These are phyloP conservation scores for Sabatieria punctata DNA, from an alignment of 2,888 invertebrate species.

Conservation along the genomic window DNA sequence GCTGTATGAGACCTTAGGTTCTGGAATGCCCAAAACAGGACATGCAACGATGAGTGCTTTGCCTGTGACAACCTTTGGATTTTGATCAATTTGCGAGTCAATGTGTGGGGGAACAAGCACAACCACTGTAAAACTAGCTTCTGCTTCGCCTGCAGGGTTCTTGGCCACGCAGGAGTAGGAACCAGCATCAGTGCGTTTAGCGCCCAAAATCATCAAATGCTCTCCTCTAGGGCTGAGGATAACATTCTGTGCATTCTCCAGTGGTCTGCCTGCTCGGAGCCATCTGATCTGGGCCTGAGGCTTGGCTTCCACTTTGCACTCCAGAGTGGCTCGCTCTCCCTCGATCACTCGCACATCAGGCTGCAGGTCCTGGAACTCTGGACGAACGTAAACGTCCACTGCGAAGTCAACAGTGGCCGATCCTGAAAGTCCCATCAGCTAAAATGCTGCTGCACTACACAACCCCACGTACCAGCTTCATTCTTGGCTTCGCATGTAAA, in stretches of 20 bases:
- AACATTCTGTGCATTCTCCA: conserved; percentile 15
- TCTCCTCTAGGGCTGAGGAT: conserved; percentile 28
- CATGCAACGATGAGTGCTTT: conserved; percentile 41
- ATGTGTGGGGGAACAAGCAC: conserved; percentile 32
- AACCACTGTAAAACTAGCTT: conserved; percentile 39
- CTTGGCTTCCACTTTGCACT: conserved; percentile 31
- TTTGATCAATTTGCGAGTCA: conserved; percentile 26
- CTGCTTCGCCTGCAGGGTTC: conserved; percentile 46
- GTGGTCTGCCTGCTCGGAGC: conserved; percentile 38
- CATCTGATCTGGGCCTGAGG: conserved; percentile 28
- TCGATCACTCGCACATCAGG: conserved; percentile 20
- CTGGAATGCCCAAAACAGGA: conserved; percentile 39
- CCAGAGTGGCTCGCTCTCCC: conserved; percentile 23
- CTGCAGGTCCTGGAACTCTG: conserved; percentile 12
- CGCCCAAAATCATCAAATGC: conserved; percentile 24
- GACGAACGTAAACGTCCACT: conserved; percentile 24
- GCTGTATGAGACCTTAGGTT: conserved; percentile 35
- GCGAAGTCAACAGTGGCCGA: conserved; percentile 23
- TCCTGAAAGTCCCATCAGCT: conserved; percentile 10
- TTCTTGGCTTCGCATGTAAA: conserved; percentile 37
- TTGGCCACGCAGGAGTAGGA: conserved; percentile 48
- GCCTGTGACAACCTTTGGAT: conserved; percentile 37
- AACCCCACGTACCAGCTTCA: conserved; percentile 28
- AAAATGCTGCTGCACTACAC: neutral
- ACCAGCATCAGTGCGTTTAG: conserved; percentile 39